Conservation (phyloP, 2,888 invertebrate species). For the Amblyteles armatorius region DNA sequence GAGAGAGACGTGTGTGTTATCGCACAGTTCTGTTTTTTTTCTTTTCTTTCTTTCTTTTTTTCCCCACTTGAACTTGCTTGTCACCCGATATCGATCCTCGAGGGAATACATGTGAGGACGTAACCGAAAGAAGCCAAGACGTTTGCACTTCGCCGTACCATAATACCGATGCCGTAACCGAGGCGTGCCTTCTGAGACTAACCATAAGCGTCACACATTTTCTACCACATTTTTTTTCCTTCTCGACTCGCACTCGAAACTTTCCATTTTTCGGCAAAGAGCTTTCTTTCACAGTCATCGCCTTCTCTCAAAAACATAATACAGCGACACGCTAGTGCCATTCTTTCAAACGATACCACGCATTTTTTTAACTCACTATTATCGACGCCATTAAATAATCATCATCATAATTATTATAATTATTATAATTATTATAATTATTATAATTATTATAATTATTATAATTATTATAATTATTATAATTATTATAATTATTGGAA, state of each 20-base stretch:
- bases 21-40: slow-evolving; percentile 20
- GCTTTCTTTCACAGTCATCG: background rate
- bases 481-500: too few relatives aligned
- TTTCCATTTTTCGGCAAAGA: background rate
- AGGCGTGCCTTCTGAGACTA: slow-evolving; percentile 2
- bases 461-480: too few relatives aligned
- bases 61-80: slow-evolving; percentile 30
- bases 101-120: slow-evolving; percentile 36
- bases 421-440: too few relatives aligned
- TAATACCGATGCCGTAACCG: slow-evolving; percentile 7
- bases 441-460: too few relatives aligned
- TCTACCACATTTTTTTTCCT: background rate
- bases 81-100: slow-evolving; percentile 38
- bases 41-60: slow-evolving; percentile 14
- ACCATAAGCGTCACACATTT: slow-evolving; percentile 2
- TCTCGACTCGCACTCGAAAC: background rate
- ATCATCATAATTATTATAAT: too few relatives aligned
- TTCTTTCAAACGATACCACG: too few relatives aligned
- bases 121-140: background rate
- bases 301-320: background rate
- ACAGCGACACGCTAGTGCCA: background rate
- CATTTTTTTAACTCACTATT: too few relatives aligned
- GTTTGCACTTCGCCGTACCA: background rate
- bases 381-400: too few relatives aligned
- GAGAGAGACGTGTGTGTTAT: slow-evolving; percentile 51